These are phyloP conservation scores for Mesocricetus auratus DNA, from an alignment of 2,113 vertebrate genomes.

Conservation along the genomic window DNA sequence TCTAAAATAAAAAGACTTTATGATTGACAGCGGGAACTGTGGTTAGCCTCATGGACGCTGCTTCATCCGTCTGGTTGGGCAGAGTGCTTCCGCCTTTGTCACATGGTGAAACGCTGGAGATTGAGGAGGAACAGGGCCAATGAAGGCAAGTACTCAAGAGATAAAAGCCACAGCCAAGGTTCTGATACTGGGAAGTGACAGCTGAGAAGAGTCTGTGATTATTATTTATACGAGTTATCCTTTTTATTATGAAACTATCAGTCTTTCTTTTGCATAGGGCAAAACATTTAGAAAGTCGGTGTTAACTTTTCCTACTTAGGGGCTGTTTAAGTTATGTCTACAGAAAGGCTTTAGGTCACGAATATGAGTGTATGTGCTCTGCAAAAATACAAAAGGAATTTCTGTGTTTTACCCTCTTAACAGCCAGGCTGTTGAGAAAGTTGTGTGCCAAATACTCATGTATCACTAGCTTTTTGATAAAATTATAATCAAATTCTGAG, in stretches of 20 bases:
- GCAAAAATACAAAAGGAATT: neutral
- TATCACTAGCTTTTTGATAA: slow-evolving; percentile 3
- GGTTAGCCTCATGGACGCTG: slow-evolving; percentile 65
- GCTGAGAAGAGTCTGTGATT: slow-evolving; percentile 80
- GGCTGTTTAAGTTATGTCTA: slow-evolving; percentile 55
- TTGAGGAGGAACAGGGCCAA: neutral
- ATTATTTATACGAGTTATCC: slow-evolving; percentile 78
- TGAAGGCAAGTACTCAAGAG: slow-evolving; percentile 48
- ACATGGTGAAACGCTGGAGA: neutral
- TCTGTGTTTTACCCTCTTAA: neutral
- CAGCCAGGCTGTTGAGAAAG: slow-evolving; percentile 17
- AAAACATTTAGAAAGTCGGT: slow-evolving; percentile 77
- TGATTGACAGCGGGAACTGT: slow-evolving; percentile 65
- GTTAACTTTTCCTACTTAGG: slow-evolving; percentile 75
- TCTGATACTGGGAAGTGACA: slow-evolving; percentile 78
- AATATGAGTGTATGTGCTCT: neutral
- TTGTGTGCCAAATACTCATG: slow-evolving; percentile 38
- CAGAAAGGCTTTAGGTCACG: slow-evolving; percentile 73
- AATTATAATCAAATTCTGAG: neutral
- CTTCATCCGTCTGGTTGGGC: slow-evolving; percentile 73
- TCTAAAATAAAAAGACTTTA: slow-evolving; percentile 72
- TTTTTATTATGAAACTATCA: slow-evolving; percentile 80
- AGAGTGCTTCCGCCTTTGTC: slow-evolving; percentile 68
- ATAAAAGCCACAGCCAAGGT: slow-evolving; percentile 75
- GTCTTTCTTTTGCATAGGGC: slow-evolving; percentile 69